phyloP scores from a whole-genome alignment of 2,113 vertebrate genomes.

The Gobiocypris rarus region DNA sequence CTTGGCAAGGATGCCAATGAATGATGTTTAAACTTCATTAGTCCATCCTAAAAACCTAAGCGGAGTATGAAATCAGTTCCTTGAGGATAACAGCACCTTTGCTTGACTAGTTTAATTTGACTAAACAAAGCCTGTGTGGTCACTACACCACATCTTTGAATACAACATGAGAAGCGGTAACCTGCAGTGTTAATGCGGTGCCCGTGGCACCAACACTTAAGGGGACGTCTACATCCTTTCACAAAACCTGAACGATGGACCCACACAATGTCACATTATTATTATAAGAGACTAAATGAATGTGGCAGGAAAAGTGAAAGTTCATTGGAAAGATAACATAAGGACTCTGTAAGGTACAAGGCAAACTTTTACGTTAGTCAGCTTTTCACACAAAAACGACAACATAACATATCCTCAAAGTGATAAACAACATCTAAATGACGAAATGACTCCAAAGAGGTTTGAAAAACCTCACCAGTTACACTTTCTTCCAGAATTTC shows the following conservation, averaged over 20 bases:
- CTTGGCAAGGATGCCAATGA: background rate
- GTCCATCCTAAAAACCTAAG: background rate
- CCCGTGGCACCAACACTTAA: slow-evolving; percentile 5
- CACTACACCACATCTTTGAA: slow-evolving; percentile 17
- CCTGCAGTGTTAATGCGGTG: slow-evolving; percentile 13
- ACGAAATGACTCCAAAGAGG: background rate
- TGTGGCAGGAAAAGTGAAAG: background rate
- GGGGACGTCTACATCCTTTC: background rate
- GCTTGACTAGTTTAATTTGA: background rate
- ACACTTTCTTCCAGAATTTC: background rate
- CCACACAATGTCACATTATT: background rate
- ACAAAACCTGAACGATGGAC: background rate
- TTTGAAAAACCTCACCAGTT: background rate
- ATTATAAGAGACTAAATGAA: background rate
- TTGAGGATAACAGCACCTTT: background rate
- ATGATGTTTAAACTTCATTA: slow-evolving; percentile 15
- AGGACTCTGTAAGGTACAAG: background rate
- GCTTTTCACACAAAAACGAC: background rate
- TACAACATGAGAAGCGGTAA: slow-evolving; percentile 9
- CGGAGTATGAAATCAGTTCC: background rate
- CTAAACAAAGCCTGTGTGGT: slow-evolving; percentile 9
- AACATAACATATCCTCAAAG: background rate
- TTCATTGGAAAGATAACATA: background rate
- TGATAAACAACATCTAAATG: background rate
- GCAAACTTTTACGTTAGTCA: background rate